Evolutionary conservation across 2,888 invertebrate genomes (phyloP), one percentile per base, ranked within the genome.

Genomic region (Dynastes grantii): DNA sequence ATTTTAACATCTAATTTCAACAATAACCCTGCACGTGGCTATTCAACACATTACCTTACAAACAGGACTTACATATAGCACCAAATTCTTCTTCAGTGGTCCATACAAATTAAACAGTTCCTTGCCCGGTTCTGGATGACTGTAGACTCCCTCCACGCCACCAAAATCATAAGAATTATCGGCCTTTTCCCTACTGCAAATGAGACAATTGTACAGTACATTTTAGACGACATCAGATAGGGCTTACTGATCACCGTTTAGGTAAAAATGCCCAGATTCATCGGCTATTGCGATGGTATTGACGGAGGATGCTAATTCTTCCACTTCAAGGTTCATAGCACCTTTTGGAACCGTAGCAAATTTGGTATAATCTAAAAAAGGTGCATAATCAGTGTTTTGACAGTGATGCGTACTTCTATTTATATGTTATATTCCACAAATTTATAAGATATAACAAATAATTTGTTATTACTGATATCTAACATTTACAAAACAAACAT

Each of bases 31-130:
- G 5, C 5, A 40, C 9, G 8, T 1, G 0, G 8, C 2, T 45
- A 45, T 45, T 45, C 45, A 45, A 45, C 45, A 11, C 8, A 45
- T 8, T 45, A 45, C 9, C 11, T 11, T 45, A 45, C 9, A 45
- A 45, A 8, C 2, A 29, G 13, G 16, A 88, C 90, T 89, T 87
- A 92, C 92, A 88, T 91, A 91, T 81, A 94, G 88, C 61, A 90
- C 90, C 53, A 94, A 88, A 71, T 91, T 90, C 83, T 92, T 91
- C 83, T 90, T 91, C 49, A 92, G 88, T 0, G 93, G 94, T 32
- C 94, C 94, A n/a, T 91, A 90, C 55, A 93, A 92, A 81, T 90
- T 85, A 9, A 94, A 87, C 65, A 90, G 90, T 83, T 94, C 94
- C 84, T 87, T 89, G 53, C 90, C 88, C 40, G 88, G 88, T 83